Base-by-base conservation (phyloP, 2,113 vertebrate species). In the Eurypyga helias region DNA sequence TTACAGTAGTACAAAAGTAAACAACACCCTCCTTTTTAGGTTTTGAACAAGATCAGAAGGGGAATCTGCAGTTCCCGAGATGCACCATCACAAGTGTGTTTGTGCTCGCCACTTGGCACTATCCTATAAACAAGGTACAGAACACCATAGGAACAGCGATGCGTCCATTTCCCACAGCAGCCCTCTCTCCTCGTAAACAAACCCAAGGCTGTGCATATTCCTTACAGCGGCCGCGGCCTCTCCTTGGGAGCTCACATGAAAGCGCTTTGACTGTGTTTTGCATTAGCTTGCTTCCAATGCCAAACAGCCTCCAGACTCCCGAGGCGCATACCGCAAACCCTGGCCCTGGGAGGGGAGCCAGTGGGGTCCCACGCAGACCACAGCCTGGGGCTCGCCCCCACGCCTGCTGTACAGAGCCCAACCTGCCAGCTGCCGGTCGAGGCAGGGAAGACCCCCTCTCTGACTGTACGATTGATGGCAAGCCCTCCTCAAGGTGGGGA, bases 191-290 rank as follows among this genome's bases (percentile, higher is more conserved):
- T 90, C 9, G 1, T 84, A 96, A 96, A 96, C 88, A 97, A 97
- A 87, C 48, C 48, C 71, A 77, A 41, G 81, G 48, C 90, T n/a
- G 71, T 8, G 16, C 3, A 1, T 76, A 81, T 58, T 90, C 85
- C 94, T 82, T 57, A 38, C 67, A 73, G 76, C 71, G 0, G 2
- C 69, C 6, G 11, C 2, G 7, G 88, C 86, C 81, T 95, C 96
- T 91, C 95, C 72, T 96, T 83, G 57, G 96, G 94, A 95, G 78
- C 90, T 93, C 86, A 91, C 94, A 97, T 96, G 92, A 97, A 97
- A 98, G 93, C 1, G 0, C 52, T 90, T 38, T 76, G 85, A 43
- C 87, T 93, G 75, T 93, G 90, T 95, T 97, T 97, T 93, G 83
- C 93, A 94, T 97, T 93, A 93, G 70, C 66, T 92, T 57, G 70